Percentiles rank a stretch among this genome's conserved stretches.
Evolutionary conservation across 2,888 invertebrate genomes (phyloP).

Genomic region (Rhyacophila evoluta): DNA sequence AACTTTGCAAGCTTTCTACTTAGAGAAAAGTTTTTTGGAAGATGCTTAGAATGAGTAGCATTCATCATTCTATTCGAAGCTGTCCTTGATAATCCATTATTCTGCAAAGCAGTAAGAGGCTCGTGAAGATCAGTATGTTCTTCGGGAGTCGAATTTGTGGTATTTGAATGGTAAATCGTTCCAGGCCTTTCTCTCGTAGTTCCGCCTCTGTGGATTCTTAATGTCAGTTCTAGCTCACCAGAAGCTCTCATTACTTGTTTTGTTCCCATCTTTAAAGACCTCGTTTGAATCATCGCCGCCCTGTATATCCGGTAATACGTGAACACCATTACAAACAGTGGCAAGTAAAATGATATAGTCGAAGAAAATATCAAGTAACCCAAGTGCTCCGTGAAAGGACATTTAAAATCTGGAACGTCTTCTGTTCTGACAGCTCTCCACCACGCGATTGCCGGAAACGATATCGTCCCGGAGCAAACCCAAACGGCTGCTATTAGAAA

Average conservation of each 20-base stretch:
- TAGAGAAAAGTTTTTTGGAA: slow-evolving; percentile 91
- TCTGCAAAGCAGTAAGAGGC: slow-evolving; percentile 81
- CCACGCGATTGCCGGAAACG: slow-evolving; percentile 98
- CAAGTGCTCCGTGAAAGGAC: slow-evolving; percentile 96
- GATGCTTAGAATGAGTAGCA: slow-evolving; percentile 72
- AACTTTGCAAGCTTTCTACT: slow-evolving; percentile 95
- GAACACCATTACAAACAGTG: slow-evolving; percentile 97
- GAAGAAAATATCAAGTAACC: slow-evolving; percentile 98
- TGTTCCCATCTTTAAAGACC: slow-evolving; percentile 90
- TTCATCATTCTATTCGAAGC: slow-evolving; percentile 76
- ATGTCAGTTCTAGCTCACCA: slow-evolving; percentile 87
- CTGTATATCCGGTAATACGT: slow-evolving; percentile 97
- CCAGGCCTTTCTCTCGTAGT: slow-evolving; percentile 74
- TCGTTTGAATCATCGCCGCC: slow-evolving; percentile 92
- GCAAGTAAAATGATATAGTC: slow-evolving; percentile 97
- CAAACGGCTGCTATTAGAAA: slow-evolving; percentile 94
- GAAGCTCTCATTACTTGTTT: slow-evolving; percentile 89
- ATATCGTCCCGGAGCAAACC: slow-evolving; percentile 96
- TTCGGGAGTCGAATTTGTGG: slow-evolving; percentile 75
- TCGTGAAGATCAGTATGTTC: slow-evolving; percentile 75
- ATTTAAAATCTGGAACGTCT: slow-evolving; percentile 85
- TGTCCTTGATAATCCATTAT: slow-evolving; percentile 80
- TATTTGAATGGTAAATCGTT: slow-evolving; percentile 63
- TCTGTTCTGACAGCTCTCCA: slow-evolving; percentile 90
- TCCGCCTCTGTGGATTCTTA: slow-evolving; percentile 94